Evolutionary conservation across 2,113 vertebrate genomes (phyloP), one percentile per base, ranked within the genome.

Genomic region (Cyphomyrus plagiostoma): DNA sequence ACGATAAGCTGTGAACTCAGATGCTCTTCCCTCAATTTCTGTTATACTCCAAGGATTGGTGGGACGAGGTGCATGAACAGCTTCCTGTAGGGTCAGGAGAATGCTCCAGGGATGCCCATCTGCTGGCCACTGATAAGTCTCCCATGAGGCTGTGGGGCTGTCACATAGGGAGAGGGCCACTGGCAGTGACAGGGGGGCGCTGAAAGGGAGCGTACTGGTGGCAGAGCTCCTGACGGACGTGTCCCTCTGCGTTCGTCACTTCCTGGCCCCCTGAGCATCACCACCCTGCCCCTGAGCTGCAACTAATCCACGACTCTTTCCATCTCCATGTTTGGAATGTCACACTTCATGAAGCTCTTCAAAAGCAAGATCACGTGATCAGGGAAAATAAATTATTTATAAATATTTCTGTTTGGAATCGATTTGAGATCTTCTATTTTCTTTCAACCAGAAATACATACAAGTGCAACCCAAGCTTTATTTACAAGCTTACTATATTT

Each of bases 181-280:
- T 53, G 85, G 50, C 30, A 53, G 35, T 53, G 46, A 86, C 83
- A 1, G 83, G 74, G 35, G 30, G 46, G 3, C 10, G 6, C 83
- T 86, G 83, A 26, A 17, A 19, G 30, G 30, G 70, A 77, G 70
- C 1, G 35, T 42, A 35, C 74, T 39, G 11, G n/a, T 4, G 74
- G 35, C 82, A 48, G 82, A n/a, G 42, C 82, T 84, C 42, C 82
- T 48, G 85, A 87, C 50, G 85, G 50, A 87, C 50, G 26, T 26
- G 26, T 86, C 85, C 85, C 80, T 45, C 80, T 83, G 80, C 21
- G 80, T 83, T 83, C 21, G 42, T 84, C 82, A 46, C 82, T n/a
- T 48, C 82, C 82, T 84, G 45, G 7, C 45, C 82, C 45, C 82
- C 39, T 23, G 45, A 48, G 39, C 82, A 45, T 46, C 19, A 9